These are phyloP conservation scores for Heliocidaris erythrogramma DNA, from an alignment of 35 echinoderm and acorn worm species.

Conservation along the genomic window DNA sequence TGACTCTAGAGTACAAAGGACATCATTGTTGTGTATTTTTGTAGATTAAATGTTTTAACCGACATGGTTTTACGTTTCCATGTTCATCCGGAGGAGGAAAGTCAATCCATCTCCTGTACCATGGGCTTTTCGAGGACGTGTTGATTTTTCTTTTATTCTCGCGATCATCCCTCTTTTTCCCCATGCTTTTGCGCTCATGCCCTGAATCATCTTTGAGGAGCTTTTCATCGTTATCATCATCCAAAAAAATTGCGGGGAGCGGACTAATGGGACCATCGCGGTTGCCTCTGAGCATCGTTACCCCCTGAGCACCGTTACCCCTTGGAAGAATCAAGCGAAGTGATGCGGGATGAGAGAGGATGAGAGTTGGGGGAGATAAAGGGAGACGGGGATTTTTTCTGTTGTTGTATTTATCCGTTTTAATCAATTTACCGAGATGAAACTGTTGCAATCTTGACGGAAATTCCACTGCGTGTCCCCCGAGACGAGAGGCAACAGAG, in stretches of 20 bases:
- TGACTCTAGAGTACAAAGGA: background rate
- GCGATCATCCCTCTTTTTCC: background rate
- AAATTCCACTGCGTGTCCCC: background rate
- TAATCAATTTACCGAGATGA: slow-evolving; percentile 33
- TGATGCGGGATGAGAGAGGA: background rate
- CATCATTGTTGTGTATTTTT: slow-evolving; percentile 23
- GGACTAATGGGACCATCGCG: background rate
- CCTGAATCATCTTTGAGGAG: background rate
- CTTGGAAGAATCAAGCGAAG: background rate
- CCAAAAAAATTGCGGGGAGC: background rate
- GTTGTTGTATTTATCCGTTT: background rate
- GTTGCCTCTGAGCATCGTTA: background rate
- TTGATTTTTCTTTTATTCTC: slow-evolving; percentile 26
- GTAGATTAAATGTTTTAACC: slow-evolving; percentile 44
- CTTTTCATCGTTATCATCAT: slow-evolving; percentile 25
- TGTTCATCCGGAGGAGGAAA: background rate
- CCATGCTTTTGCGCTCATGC: background rate
- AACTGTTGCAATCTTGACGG: slow-evolving; percentile 1
- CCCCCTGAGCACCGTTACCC: background rate
- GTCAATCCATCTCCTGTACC: slow-evolving; percentile 3
- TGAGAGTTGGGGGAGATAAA: background rate
- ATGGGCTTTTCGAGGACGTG: background rate
- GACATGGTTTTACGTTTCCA: background rate
- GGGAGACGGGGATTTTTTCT: background rate
- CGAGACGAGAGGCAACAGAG: background rate